A percentile compares a stretch with the other conserved stretches of the same genome.
Evolutionary conservation across 2,888 invertebrate species (phyloP).

Genomic region (Troides aeacus): DNA sequence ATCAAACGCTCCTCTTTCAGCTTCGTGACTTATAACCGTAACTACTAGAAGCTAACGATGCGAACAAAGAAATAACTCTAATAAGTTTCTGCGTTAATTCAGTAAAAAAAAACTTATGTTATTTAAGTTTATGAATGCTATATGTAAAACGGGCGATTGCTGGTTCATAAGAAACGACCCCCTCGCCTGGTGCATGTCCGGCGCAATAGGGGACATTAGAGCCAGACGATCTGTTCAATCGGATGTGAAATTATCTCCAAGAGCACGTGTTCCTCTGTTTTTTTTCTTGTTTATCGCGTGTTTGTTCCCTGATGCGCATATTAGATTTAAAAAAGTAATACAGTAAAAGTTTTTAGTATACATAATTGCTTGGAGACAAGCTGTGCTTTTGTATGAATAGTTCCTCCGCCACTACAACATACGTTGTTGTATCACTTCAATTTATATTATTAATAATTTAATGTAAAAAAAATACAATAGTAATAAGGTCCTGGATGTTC

Average conservation of each 20-base stretch:
- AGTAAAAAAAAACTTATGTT: neutral
- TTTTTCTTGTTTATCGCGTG: neutral
- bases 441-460: too few species aligned
- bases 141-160: slow-evolving; percentile 2
- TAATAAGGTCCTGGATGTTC: too few species aligned
- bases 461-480: too few species aligned
- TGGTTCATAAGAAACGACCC: neutral
- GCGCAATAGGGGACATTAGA: slow-evolving; percentile 30
- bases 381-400: too few species aligned
- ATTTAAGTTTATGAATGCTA: neutral
- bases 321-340: neutral
- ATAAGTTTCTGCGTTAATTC: neutral
- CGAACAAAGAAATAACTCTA: neutral
- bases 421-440: too few species aligned
- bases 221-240: slow-evolving; percentile 32
- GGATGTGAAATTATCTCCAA: slow-evolving; percentile 27
- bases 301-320: neutral
- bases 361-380: too few species aligned
- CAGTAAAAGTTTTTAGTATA: too few species aligned
- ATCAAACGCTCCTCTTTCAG: too few species aligned
- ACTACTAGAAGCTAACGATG: neutral
- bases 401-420: too few species aligned
- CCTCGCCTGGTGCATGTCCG: neutral
- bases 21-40: too few species aligned
- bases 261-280: slow-evolving; percentile 32